phyloP scores from a whole-genome alignment of 2,888 invertebrate species.

The Lypha dubia region DNA sequence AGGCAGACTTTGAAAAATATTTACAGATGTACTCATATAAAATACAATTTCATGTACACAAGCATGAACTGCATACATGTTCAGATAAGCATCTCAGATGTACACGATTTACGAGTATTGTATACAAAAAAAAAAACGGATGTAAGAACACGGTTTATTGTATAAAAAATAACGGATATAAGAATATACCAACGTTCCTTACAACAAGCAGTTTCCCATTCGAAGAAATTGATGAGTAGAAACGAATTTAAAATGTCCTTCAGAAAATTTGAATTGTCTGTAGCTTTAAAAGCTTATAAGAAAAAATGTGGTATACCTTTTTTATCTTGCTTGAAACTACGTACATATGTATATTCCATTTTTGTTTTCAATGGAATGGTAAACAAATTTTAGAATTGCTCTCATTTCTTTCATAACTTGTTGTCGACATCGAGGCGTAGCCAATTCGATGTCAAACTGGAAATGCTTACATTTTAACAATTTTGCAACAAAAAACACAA shows the following conservation, averaged over 20 bases:
- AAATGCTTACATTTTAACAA: not conserved
- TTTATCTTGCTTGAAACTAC: not conserved
- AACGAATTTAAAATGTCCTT: constrained; percentile 5
- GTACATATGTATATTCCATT: not conserved
- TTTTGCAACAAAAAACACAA: not conserved
- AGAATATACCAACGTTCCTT: constrained; percentile 14
- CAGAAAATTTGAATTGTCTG: not conserved
- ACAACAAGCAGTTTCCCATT: constrained; percentile 6
- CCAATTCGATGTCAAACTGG: not conserved
- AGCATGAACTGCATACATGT: constrained; percentile 7
- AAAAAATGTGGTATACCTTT: not conserved
- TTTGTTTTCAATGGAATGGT: not conserved
- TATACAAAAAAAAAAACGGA: constrained; percentile 39
- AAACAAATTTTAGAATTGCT: not conserved
- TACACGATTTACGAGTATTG: constrained; percentile 22
- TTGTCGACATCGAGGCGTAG: not conserved
- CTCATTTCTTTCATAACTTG: not conserved
- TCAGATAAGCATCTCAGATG: constrained; percentile 37
- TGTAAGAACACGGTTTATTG: constrained; percentile 8
- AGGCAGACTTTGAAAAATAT: constrained; percentile 57
- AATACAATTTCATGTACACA: constrained; percentile 6
- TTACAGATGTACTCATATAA: constrained; percentile 44
- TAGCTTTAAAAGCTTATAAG: not conserved
- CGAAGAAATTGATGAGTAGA: not conserved
- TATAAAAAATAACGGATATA: constrained; percentile 31